phyloP scores from a whole-genome alignment of 2,113 vertebrate genomes.

The Engystomops pustulosus region DNA sequence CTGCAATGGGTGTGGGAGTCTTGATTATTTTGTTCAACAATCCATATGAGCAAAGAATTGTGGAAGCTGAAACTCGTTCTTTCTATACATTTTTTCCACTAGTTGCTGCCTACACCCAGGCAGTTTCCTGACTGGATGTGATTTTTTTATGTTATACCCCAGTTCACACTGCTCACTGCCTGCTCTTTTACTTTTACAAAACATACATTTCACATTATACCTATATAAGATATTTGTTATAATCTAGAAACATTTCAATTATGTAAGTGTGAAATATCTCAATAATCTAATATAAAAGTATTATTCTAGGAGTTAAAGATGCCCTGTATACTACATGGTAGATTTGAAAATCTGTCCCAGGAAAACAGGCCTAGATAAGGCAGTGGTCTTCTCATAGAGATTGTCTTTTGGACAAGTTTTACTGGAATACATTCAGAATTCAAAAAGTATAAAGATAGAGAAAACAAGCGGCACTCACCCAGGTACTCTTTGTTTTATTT shows the following conservation, averaged over 20 bases:
- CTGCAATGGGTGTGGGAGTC: not conserved
- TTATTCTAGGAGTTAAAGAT: too few species aligned
- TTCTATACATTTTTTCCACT: conserved; percentile 26
- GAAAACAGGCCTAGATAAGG: too few species aligned
- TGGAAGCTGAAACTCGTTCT: not conserved
- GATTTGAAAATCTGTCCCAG: too few species aligned
- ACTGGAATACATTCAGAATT: too few species aligned
- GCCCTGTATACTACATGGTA: too few species aligned
- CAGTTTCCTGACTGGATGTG: conserved; percentile 37
- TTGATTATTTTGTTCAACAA: conserved; percentile 2
- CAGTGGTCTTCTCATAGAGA: too few species aligned
- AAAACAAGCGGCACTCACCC: too few species aligned
- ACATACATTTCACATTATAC: not conserved
- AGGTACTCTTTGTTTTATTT: too few species aligned
- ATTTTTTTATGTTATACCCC: conserved; percentile 13
- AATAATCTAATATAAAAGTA: not conserved
- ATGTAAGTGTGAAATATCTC: not conserved
- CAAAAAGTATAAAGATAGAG: too few species aligned
- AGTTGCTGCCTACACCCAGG: conserved; percentile 12
- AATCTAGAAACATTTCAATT: not conserved
- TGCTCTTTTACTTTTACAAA: conserved; percentile 5
- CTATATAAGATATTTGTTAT: not conserved
- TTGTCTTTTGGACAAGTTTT: too few species aligned
- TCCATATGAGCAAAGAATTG: conserved; percentile 12
- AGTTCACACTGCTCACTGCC: not conserved